Evolutionary conservation across 2,888 invertebrate genomes (phyloP).

Genomic region (Phanerotoma sp.): DNA sequence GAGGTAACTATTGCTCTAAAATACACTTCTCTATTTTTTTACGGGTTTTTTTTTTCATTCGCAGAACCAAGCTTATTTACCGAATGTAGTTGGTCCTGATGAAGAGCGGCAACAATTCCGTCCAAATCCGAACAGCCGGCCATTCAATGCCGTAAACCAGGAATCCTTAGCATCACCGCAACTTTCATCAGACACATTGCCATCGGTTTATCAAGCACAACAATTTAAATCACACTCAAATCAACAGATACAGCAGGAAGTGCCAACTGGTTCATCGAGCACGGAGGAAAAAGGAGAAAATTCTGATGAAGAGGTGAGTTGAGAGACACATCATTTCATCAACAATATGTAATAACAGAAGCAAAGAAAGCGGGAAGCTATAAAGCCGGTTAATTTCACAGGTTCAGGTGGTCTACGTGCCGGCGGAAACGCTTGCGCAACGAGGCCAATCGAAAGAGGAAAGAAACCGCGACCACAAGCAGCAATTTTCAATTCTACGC

Average conservation of each 20-base stretch:
- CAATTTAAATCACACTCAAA: constrained; percentile 20
- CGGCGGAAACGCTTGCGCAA: constrained; percentile 71
- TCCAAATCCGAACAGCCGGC: constrained; percentile 39
- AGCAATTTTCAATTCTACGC: constrained; percentile 31
- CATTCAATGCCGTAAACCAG: constrained; percentile 38
- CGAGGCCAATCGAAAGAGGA: constrained; percentile 52
- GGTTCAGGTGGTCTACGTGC: constrained; percentile 80
- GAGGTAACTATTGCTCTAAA: too few species aligned
- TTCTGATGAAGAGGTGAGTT: constrained; percentile 30
- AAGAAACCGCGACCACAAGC: constrained; percentile 43
- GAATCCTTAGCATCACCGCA: constrained; percentile 45
- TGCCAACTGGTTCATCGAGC: constrained; percentile 9
- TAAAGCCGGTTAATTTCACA: constrained; percentile 41
- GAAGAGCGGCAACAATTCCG: constrained; percentile 44
- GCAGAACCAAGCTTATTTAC: constrained; percentile 48
- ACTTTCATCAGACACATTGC: constrained; percentile 44
- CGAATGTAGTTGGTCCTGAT: constrained; percentile 40
- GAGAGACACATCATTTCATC: constrained; percentile 8
- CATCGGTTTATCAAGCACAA: constrained; percentile 48
- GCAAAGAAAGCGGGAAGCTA: constrained; percentile 25
- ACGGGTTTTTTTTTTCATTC: background rate
- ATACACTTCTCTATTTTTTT: too few species aligned
- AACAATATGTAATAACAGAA: constrained; percentile 4
- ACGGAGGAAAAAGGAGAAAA: constrained; percentile 15
- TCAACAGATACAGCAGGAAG: constrained; percentile 26